Evolutionary conservation across 2,888 invertebrate species (phyloP), one percentile per base, ranked within the genome.

Genomic region (Clanis bilineata): DNA sequence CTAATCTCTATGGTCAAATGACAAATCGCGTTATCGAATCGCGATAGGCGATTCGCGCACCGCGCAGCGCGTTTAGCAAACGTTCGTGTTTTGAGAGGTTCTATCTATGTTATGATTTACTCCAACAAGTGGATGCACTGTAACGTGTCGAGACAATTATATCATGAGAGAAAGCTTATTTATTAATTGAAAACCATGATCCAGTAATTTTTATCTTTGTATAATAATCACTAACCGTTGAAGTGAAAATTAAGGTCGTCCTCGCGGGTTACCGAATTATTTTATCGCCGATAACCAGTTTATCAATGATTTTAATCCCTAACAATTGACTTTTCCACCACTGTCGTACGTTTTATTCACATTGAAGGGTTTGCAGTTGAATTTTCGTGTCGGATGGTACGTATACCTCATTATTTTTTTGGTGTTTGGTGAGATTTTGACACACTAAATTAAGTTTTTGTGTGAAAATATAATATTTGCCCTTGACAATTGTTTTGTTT

Each of bases 221-320:
- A 41, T 15, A 10, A n/a, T 15, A 7, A 9, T n/a, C 1, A 28
- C 18, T 21, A 32, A 28, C n/a, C 32, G 32, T 1, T 28, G 25
- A 45, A 51, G 25, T 28, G 18, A 28, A 28, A 32, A 18, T 18
- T 51, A 51, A 9, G 32, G 18, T 18, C 51, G 18, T 15, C 51
- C 51, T 51, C 32, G 51, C 51, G 18, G 38, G 51, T 62, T 54
- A 44, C 43, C 43, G 38, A 54, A 54, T 21, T 36, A 59, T 39
- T 45, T 61, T 61, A 55, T 56, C 47, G 32, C 36, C 9, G 36
- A 51, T 57, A 54, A n/a, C 15, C 25, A 15, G 15, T 28, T 61
- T 58, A 39, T 58, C 43, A 58, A 56, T 36, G 41, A 36, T 21
- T 32, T 56, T 58, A 51, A 51, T 51, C 51, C 51, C 18, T 18